These are phyloP conservation scores for Chloromyia formosa DNA, from an alignment of 2,888 invertebrate species.

Conservation along the genomic window DNA sequence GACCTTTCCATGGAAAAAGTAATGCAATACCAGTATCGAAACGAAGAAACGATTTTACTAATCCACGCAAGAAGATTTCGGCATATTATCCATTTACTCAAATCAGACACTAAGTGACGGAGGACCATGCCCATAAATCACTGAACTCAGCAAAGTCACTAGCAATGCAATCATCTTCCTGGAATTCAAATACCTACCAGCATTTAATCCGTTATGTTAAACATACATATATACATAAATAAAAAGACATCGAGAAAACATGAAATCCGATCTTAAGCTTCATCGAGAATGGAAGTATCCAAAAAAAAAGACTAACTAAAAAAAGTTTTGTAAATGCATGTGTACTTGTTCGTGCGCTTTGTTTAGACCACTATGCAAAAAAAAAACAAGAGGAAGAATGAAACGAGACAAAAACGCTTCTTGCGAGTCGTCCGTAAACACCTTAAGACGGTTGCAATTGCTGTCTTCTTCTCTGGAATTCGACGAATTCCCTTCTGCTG, in stretches of 20 bases:
- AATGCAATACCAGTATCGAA: not conserved
- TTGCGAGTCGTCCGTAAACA: conserved; percentile 18
- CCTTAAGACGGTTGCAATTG: conserved; percentile 23
- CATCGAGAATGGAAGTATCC: not conserved
- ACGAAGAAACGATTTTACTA: not conserved
- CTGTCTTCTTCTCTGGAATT: conserved; percentile 44
- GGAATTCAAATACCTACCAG: conserved; percentile 30
- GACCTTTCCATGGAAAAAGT: not conserved
- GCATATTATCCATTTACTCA: not conserved
- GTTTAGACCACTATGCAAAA: conserved; percentile 17
- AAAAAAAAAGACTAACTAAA: too few relatives aligned
- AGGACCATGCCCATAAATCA: conserved; percentile 15
- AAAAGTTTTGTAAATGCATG: conserved; percentile 23
- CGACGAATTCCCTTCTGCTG: conserved; percentile 44
- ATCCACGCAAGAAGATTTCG: not conserved
- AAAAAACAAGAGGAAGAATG: not conserved
- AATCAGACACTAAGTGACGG: conserved; percentile 13
- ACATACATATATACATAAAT: not conserved
- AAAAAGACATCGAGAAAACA: conserved; percentile 35
- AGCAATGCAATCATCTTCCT: conserved; percentile 31
- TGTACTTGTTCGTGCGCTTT: conserved; percentile 20
- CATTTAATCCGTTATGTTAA: conserved; percentile 37
- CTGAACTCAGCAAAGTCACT: conserved; percentile 34
- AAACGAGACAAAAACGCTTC: conserved; percentile 6
- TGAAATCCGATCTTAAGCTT: conserved; percentile 39